Conservation (phyloP, 1,140 invertebrate genomes). For the Schlechtendalia chinensis region DNA sequence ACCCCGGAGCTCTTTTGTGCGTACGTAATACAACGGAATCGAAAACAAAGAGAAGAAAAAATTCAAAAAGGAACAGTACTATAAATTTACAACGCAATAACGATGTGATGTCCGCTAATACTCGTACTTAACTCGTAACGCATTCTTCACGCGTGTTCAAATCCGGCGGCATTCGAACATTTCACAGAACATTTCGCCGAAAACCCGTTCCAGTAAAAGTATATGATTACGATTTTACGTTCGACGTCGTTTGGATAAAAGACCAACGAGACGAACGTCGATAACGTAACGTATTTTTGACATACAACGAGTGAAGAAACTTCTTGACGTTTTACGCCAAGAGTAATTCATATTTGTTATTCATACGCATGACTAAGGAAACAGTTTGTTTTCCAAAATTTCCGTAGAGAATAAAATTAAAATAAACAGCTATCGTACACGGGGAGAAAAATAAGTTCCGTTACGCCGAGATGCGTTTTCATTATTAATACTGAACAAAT, state of each 20-base stretch:
- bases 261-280: neutral
- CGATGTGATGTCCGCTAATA: no score
- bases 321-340: slow-evolving; percentile 1
- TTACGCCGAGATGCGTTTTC: neutral
- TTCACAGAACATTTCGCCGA: neutral
- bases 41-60: no score
- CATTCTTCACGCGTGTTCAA: neutral
- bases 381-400: slow-evolving; percentile 9
- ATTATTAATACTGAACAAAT: neutral
- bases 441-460: neutral
- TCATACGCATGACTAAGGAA: slow-evolving; percentile 4
- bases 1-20: no score
- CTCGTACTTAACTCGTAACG: no score
- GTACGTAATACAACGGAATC: no score
- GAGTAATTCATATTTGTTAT: slow-evolving; percentile 30
- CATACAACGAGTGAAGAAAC: neutral
- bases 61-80: no score
- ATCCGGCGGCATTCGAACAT: neutral
- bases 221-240: neutral
- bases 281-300: neutral
- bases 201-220: neutral
- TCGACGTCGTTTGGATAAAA: neutral
- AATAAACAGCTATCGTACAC: neutral
- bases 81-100: no score
- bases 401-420: slow-evolving; percentile 12